Evolutionary conservation across 1,140 invertebrate species (phyloP).

Genomic region (Bombus confusus): DNA sequence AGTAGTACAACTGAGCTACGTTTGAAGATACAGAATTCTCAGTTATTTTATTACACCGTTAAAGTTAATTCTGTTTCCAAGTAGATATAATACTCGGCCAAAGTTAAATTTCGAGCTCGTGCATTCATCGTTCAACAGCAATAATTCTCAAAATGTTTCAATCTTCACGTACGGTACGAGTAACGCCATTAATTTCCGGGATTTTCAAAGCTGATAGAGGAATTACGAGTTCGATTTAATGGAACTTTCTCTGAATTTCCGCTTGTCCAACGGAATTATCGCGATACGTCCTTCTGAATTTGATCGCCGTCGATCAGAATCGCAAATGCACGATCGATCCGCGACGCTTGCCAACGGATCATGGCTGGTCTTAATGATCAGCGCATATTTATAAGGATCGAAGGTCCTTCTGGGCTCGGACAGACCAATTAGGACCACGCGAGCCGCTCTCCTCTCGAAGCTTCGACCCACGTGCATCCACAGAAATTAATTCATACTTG

Average conservation of each 20-base stretch:
- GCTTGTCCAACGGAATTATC: background rate
- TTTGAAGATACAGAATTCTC: too few species aligned
- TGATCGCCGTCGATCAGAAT: conserved; percentile 3
- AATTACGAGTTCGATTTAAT: background rate
- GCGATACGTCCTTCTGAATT: background rate
- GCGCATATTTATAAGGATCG: conserved; percentile 34
- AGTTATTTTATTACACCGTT: too few species aligned
- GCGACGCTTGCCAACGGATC: background rate
- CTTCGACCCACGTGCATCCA: background rate
- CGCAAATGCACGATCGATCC: conserved; percentile 19
- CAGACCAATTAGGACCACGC: conserved; percentile 18
- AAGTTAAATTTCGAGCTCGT: background rate
- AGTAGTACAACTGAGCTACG: too few species aligned
- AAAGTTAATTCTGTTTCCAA: background rate
- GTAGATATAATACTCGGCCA: background rate
- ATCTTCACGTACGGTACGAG: background rate
- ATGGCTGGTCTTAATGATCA: background rate
- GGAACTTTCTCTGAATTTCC: background rate
- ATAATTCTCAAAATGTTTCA: background rate
- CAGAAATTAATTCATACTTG: conserved; percentile 43
- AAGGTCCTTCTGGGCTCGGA: conserved; percentile 2
- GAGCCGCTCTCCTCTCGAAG: background rate
- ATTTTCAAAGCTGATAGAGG: background rate
- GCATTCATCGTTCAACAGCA: background rate
- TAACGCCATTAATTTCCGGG: background rate